Base-by-base conservation (phyloP, 2,113 vertebrate species). In the Diglossa brunneiventris region DNA sequence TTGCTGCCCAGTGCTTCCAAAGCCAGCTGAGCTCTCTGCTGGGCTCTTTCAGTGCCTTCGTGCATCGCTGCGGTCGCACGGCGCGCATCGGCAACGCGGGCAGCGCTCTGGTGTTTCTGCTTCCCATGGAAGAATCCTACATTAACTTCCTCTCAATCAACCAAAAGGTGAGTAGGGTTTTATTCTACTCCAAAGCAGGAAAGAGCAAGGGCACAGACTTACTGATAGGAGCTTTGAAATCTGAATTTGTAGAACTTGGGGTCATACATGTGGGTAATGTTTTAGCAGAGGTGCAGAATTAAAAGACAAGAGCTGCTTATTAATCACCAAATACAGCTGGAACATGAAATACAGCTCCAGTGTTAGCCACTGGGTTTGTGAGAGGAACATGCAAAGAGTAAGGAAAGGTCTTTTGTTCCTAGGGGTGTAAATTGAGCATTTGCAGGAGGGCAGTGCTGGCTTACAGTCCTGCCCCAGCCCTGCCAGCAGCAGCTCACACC, bases 51-150 rank as follows among this genome's bases (percentile, higher is more conserved):
- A 99, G 99, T 13, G 99, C 99, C 31, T 99, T 99, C 1, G 99
- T 99, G 35, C 99, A 99, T 94, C 99, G 99, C 3, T 99, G 99
- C 2, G 99, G 99, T 4, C 98, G 99, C 15, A 99, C 99, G 0
- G 99, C 99, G 1, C 98, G 99, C 1, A 99, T 99, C 0, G 99
- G 99, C 90, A 98, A 98, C 0, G 84, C 95, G 0, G 99, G 99
- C 96, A 99, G 97, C 0, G 99, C 99, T 0, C 98, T 99, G 0
- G 99, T 99, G 5, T 99, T 99, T 41, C 79, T 99, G 92, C 98
- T 99, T 75, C 99, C 99, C 15, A 99, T 99, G 99, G 99, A 99
- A 97, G 99, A 99, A 52, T 96, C 99, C 0, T 99, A 99, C 0
- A 27, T 99, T 81, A 98, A 66, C 52, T 99, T 99, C 59, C 96